phyloP scores from a whole-genome alignment of 1,140 invertebrate genomes.

The Atta colombica region DNA sequence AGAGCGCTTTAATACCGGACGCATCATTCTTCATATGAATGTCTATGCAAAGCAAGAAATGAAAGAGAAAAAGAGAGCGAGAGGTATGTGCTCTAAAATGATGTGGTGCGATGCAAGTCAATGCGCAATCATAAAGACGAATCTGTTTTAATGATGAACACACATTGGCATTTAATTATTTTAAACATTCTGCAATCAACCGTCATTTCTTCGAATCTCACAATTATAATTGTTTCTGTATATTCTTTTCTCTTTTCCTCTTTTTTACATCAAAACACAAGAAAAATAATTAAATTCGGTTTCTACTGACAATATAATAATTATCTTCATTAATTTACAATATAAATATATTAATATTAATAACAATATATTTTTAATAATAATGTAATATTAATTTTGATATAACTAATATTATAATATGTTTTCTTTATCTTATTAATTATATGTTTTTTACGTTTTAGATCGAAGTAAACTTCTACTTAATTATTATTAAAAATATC shows the following conservation, averaged over 20 bases:
- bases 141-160: conserved; percentile 25
- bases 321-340: no score
- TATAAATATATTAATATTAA: no score
- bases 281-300: background rate
- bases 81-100: background rate
- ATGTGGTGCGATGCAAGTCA: conserved; percentile 1
- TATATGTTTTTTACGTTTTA: background rate
- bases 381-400: no score
- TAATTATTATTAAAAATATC: background rate
- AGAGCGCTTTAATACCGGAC: conserved; percentile 38
- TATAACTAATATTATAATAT: no score
- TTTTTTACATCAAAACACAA: background rate
- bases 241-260: background rate
- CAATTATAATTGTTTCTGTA: background rate
- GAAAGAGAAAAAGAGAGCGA: background rate
- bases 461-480: background rate
- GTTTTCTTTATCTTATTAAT: no score
- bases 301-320: background rate
- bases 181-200: background rate
- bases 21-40: conserved; percentile 33
- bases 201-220: background rate
- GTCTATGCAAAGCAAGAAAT: conserved; percentile 14
- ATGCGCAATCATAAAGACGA: conserved; percentile 15
- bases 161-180: conserved; percentile 27
- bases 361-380: no score